These are phyloP conservation scores for Polyommatus icarus DNA, from an alignment of 2,888 invertebrate genomes.

Conservation along the genomic window DNA sequence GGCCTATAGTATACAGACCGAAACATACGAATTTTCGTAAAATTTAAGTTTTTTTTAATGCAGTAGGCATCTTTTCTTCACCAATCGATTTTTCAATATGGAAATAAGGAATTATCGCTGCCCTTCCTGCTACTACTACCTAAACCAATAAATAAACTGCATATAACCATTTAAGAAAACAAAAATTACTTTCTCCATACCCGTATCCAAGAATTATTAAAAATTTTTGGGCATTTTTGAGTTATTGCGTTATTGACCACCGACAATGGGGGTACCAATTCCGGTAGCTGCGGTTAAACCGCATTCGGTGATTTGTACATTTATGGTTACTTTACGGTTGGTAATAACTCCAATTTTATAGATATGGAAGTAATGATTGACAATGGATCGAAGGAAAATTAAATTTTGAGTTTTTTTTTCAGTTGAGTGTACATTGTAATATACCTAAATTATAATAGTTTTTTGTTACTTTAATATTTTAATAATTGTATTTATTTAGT, in stretches of 20 bases:
- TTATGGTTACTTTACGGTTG: constrained; percentile 14
- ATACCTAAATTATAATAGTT: no score
- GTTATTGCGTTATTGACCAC: background rate
- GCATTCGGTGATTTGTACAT: constrained; percentile 31
- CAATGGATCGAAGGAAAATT: background rate
- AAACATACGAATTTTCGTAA: no score
- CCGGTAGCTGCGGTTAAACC: constrained; percentile 59
- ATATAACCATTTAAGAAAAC: background rate
- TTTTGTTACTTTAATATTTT: no score
- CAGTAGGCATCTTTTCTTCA: no score
- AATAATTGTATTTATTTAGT: no score
- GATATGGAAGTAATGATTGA: background rate
- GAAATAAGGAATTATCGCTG: no score
- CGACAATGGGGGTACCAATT: constrained; percentile 46
- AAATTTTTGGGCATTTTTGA: background rate
- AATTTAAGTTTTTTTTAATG: no score
- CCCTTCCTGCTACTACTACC: no score
- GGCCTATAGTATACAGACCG: no score
- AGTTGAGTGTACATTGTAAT: no score
- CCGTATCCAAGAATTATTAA: constrained; percentile 4
- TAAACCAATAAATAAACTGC: background rate
- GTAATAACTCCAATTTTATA: constrained; percentile 12
- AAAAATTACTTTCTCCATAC: background rate
- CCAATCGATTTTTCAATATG: no score
- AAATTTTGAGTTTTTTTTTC: background rate